A percentile compares a stretch with the other conserved stretches of the same genome.
Evolutionary conservation across 2,113 vertebrate genomes (phyloP).

Genomic region (Aix galericulata): DNA sequence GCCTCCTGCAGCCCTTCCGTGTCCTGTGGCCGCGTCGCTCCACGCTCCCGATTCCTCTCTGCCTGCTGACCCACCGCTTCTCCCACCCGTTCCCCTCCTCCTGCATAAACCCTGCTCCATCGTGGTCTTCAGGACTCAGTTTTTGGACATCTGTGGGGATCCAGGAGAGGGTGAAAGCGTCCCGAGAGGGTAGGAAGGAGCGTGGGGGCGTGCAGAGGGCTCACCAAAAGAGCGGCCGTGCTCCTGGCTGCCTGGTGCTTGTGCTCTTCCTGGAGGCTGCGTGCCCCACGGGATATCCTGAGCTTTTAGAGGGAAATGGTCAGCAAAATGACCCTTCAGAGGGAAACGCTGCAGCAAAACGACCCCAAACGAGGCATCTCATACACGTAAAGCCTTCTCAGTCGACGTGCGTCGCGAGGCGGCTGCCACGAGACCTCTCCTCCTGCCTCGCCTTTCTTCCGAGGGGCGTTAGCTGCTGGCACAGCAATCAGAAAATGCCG

Average conservation of each 20-base stretch:
- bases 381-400: accelerated
- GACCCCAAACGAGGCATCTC: not conserved
- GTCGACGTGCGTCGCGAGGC: accelerated
- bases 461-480: not conserved
- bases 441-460: accelerated
- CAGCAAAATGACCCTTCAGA: not conserved
- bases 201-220: not conserved
- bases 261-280: not conserved
- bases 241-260: not conserved
- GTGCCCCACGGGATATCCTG: not conserved
- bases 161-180: not conserved
- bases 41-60: not conserved
- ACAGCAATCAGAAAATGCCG: accelerated
- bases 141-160: not conserved
- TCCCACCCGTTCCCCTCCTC: not conserved
- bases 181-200: not conserved
- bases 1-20: not conserved
- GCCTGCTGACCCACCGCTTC: not conserved
- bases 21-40: not conserved
- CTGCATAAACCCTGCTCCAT: accelerated
- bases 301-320: not conserved
- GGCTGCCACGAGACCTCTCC: accelerated
- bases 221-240: not conserved
- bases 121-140: accelerated
- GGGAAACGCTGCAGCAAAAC: not conserved